Evolutionary conservation across 2,888 invertebrate species (phyloP), one percentile per base, ranked within the genome.

Genomic region (Melinaea menophilus): DNA sequence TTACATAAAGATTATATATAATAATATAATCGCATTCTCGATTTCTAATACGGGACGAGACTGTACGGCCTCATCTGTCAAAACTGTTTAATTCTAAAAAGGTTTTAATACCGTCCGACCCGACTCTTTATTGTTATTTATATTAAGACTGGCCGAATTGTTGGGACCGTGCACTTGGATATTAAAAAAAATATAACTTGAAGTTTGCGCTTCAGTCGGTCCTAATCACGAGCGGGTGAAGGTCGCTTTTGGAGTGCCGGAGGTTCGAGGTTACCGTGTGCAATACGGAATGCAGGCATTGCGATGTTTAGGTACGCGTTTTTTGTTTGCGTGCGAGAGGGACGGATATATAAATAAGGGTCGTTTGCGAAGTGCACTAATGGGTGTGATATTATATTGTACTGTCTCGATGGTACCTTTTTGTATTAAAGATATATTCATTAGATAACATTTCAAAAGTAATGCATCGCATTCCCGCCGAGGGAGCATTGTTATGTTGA

Each of bases 71-170:
- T 82, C 85, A 84, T 86, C 81, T 86, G 86, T 88, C 87, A 89
- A 86, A 86, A 80, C 75, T 74, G 79, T 77, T 85, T 84, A 82
- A 83, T 85, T 84, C 80, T 80, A 82, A 87, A 86, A 82, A 82
- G 82, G 80, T 81, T 81, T 77, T 79, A 81, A 78, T 73, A 77
- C 77, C 78, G 77, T 75, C 79, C 81, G 77, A 78, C 73, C 80
- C 78, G 79, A 80, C 78, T 83, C 81, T 81, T 86, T 86, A 88
- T 88, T 89, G 86, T 88, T 89, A 88, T 88, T 88, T 87, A 88
- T 86, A 88, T 86, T 83, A 81, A 85, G 78, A 77, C 82, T 81
- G 84, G 74, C 79, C 80, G 85, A 84, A 88, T 86, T 85, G 86
- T 80, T 75, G 78, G 70, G 83, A 81, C 86, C 88, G 86, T 80